phyloP scores from a whole-genome alignment of 2,113 vertebrate species.

The Acinonyx jubatus region DNA sequence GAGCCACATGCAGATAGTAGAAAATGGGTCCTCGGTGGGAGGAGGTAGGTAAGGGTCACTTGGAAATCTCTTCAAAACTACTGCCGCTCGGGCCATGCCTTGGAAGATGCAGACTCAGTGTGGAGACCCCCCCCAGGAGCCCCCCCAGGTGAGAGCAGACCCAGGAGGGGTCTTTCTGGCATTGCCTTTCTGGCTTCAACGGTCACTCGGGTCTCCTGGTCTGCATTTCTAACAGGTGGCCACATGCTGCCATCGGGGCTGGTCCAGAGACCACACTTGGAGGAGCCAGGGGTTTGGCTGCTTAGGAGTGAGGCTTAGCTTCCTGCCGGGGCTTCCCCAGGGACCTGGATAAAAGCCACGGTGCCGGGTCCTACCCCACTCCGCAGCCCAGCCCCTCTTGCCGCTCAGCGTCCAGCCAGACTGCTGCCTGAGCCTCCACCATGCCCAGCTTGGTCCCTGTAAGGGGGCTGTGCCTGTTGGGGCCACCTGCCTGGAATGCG shows the following conservation, averaged over 20 bases:
- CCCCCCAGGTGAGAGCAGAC: neutral
- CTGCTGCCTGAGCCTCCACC: neutral
- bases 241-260: neutral
- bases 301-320: neutral
- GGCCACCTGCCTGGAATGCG: accelerated
- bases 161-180: no score
- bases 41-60: neutral
- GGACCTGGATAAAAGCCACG: neutral
- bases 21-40: accelerated
- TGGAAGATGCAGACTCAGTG: neutral
- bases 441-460: accelerated
- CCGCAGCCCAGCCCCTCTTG: no score
- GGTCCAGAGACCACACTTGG: neutral
- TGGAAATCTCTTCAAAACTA: neutral
- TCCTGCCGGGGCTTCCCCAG: neutral
- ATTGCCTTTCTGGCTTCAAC: neutral
- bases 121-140: neutral
- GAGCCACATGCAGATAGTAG: accelerated
- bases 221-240: neutral
- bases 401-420: accelerated
- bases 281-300: neutral
- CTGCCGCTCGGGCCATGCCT: neutral
- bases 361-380: accelerated
- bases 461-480: neutral
- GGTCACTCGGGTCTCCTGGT: no score